A percentile compares a stretch with the other conserved stretches of the same genome.
Evolutionary conservation across 2,113 vertebrate species (phyloP).

Genomic region (Coryphaenoides rupestris): DNA sequence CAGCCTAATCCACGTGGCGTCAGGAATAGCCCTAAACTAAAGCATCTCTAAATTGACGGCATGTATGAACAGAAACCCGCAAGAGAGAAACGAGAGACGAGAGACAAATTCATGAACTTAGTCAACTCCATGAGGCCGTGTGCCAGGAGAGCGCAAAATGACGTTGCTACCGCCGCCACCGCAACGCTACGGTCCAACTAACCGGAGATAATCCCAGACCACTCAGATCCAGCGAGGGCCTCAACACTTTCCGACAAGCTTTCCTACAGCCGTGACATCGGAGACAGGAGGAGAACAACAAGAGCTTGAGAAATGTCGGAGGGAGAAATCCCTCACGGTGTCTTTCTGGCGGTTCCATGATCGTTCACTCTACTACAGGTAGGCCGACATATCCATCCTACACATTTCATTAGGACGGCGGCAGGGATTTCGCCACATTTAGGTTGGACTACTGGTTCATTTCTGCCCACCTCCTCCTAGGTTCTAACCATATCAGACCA

Average conservation of each 20-base stretch:
- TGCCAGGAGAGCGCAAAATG: neutral
- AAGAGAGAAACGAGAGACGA: neutral
- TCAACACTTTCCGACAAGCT: constrained; percentile 44
- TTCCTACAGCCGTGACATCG: constrained; percentile 22
- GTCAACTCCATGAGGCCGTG: constrained; percentile 8
- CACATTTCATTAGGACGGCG: too few relatives aligned
- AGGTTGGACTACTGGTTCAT: too few relatives aligned
- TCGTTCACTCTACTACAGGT: constrained; percentile 37
- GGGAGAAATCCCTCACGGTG: constrained; percentile 1
- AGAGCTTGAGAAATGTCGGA: constrained; percentile 24
- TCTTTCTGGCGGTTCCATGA: constrained; percentile 3
- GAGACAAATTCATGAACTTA: neutral
- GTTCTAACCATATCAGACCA: too few relatives aligned
- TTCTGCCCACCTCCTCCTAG: too few relatives aligned
- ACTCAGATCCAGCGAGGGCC: constrained; percentile 51
- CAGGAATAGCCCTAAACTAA: constrained; percentile 51
- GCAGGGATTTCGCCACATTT: too few relatives aligned
- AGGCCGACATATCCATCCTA: constrained; percentile 2
- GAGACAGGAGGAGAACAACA: constrained; percentile 24
- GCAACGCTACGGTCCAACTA: neutral
- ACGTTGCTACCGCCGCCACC: neutral
- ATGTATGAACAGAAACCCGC: constrained; percentile 4
- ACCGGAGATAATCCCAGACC: constrained; percentile 52
- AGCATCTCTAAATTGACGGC: constrained; percentile 16
- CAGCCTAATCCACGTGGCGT: constrained; percentile 61